Conservation (phyloP, 2,888 invertebrate species). For the Lochmaea capreae region DNA sequence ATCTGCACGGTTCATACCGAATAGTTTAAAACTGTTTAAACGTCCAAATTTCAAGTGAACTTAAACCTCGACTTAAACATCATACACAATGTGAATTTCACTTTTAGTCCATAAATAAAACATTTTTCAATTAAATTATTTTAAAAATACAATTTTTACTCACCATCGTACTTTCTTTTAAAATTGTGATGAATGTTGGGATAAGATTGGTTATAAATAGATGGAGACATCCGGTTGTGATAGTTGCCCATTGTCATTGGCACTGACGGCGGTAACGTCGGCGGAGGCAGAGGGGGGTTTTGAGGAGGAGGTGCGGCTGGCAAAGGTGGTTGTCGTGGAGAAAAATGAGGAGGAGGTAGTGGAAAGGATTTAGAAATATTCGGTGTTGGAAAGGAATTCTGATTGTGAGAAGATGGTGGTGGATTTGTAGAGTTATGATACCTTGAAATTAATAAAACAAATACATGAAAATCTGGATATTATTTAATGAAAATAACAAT, state of each 20-base stretch:
- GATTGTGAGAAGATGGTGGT: not conserved
- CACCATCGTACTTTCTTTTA: conserved; percentile 17
- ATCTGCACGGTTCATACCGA: too few species aligned
- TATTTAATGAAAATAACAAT: not conserved
- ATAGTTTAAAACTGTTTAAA: too few species aligned
- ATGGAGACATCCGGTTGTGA: not conserved
- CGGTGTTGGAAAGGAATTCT: not conserved
- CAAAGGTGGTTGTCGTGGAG: not conserved
- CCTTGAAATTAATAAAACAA: not conserved
- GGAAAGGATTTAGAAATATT: not conserved
- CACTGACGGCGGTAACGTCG: not conserved
- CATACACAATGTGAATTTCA: too few species aligned
- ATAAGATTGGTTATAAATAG: not conserved
- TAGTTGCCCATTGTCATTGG: not conserved
- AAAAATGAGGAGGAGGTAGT: conserved; percentile 1
- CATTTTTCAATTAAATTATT: too few species aligned
- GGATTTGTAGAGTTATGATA: conserved; percentile 1
- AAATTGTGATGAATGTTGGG: not conserved
- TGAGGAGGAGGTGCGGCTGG: conserved; percentile 2
- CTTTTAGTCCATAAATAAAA: too few species aligned
- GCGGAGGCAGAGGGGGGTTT: conserved; percentile 1
- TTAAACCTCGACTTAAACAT: too few species aligned
- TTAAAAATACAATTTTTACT: not conserved
- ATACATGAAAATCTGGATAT: not conserved
- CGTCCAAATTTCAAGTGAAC: too few species aligned